Evolutionary conservation across 1,140 invertebrate genomes (phyloP), one percentile per base, ranked within the genome.

Genomic region (Tetragnatha versicolor): DNA sequence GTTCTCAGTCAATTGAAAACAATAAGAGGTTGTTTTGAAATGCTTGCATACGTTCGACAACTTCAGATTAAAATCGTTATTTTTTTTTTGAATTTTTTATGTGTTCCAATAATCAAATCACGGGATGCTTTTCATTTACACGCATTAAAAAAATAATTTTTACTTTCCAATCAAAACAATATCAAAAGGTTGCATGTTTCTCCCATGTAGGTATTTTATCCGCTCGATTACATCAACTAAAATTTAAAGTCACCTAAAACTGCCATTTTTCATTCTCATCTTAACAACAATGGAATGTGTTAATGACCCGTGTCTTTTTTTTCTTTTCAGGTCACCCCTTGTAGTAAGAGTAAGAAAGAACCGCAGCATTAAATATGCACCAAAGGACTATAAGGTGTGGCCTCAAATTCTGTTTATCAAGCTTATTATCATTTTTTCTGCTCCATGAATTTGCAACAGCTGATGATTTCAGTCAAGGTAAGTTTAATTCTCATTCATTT

Each of bases 351-450:
- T 37, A 42, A 25, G 35, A 53, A 75, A 75, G 27, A 27, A 27
- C 45, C n/a, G 37, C 39, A 22, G 25, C 42, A 42, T 77, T 61
- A 77, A 77, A 65, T 77, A 77, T 77, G 73, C 73, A 77, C 73
- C 65, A 77, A 77, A 61, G 73, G 61, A 55, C n/a, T 42, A 47
- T 25, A 51, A 77, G 73, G 60, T 65, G 73, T 65, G 73, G 73
- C 73, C 73, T 77, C 66, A 77, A 77, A 77, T 61, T 66, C 51
- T 77, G 73, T 77, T 77, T 77, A 77, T 77, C 73, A 77, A 77
- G 61, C 61, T 77, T 77, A 65, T 42, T 77, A 77, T 77, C 73
- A 14, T 33, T 77, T 77, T 77, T 77, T 77, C 73, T 77, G 42
- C 61, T 77, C 25, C 31, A 39, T 77, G 60, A 31, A 51, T 77